Percentiles rank a stretch among this genome's conserved stretches.
Evolutionary conservation across 2,113 vertebrate genomes (phyloP).

Genomic region (Dissostichus mawsoni): DNA sequence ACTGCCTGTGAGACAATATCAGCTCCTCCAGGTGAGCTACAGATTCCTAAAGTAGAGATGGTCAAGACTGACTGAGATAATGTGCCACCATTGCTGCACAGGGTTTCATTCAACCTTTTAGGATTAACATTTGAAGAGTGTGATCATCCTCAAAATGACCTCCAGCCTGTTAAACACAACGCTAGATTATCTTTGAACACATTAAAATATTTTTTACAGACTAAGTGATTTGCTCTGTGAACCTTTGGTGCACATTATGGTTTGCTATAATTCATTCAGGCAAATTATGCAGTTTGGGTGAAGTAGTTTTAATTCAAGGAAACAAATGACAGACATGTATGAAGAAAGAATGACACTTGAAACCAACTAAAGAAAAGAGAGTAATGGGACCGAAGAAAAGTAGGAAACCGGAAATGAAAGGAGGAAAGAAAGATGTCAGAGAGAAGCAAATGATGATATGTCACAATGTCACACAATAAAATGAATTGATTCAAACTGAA

Average conservation of each 20-base stretch:
- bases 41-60: background rate
- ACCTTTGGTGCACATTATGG: too few relatives aligned
- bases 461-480: background rate
- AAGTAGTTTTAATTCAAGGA: background rate
- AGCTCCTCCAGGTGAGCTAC: background rate
- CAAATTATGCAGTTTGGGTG: too few relatives aligned
- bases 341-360: background rate
- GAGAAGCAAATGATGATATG: background rate
- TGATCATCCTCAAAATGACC: background rate
- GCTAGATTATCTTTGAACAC: background rate
- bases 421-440: background rate
- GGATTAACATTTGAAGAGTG: constrained; percentile 4
- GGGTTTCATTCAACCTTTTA: constrained; percentile 1
- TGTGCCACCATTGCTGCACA: constrained; percentile 1
- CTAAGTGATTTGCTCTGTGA: background rate
- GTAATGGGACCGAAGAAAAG: background rate
- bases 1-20: background rate
- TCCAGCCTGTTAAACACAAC: background rate
- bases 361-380: background rate
- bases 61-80: background rate
- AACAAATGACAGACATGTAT: background rate
- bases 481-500: background rate
- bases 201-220: background rate
- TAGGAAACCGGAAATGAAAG: background rate
- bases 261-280: too few relatives aligned